Evolutionary conservation across 2,888 invertebrate species (phyloP).

Genomic region (Dorcus parallelipipedus): DNA sequence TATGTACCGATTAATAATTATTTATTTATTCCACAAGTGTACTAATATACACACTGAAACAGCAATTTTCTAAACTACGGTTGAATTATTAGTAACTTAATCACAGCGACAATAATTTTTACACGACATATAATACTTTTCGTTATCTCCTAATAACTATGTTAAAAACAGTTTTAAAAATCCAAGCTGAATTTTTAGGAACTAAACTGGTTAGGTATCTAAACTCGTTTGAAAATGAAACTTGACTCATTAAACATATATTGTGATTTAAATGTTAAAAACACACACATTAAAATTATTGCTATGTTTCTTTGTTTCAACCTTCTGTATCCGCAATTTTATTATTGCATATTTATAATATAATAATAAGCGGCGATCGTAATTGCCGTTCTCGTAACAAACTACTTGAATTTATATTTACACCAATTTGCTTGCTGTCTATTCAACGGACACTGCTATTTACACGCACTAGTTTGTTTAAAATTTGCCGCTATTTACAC

Average conservation of each 20-base stretch:
- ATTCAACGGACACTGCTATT: neutral
- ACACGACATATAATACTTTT: slow-evolving; percentile 41
- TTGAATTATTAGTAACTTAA: slow-evolving; percentile 39
- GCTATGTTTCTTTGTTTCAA: neutral
- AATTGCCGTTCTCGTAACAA: neutral
- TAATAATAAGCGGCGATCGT: neutral
- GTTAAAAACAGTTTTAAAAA: slow-evolving; percentile 1
- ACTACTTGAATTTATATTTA: no score
- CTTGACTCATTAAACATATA: neutral
- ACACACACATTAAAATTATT: slow-evolving; percentile 2
- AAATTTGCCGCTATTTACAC: slow-evolving; percentile 32
- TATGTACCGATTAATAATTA: neutral
- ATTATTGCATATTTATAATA: no score
- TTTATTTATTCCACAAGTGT: slow-evolving; percentile 42
- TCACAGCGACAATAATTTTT: slow-evolving; percentile 52
- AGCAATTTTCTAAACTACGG: slow-evolving; percentile 29
- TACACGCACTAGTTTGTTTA: slow-evolving; percentile 21
- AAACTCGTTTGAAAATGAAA: neutral
- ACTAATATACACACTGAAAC: slow-evolving; percentile 48
- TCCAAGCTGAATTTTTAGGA: slow-evolving; percentile 7
- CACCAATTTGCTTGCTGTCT: no score
- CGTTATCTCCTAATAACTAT: slow-evolving; percentile 7
- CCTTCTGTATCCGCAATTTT: no score
- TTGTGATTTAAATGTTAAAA: neutral
- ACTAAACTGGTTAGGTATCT: slow-evolving; percentile 10